Evolutionary conservation across 1,140 invertebrate species (phyloP).

Genomic region (Lordiphosa mommai): DNA sequence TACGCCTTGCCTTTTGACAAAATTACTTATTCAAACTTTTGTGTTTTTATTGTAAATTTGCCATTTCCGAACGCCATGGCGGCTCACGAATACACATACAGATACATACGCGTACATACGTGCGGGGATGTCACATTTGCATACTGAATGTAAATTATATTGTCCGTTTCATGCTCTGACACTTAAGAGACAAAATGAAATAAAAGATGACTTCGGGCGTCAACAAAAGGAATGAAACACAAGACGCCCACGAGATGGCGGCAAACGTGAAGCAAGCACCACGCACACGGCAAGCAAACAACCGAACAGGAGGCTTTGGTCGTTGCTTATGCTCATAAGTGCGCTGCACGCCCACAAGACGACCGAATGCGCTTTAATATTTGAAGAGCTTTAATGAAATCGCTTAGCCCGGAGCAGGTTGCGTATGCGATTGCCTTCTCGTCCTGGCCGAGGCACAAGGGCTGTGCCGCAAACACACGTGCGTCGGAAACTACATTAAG

Average conservation of each 20-base stretch:
- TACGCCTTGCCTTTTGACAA: constrained; percentile 15
- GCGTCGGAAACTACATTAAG: constrained; percentile 16
- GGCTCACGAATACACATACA: constrained; percentile 28
- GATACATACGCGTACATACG: neutral
- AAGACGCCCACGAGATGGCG: constrained; percentile 17
- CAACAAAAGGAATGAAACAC: constrained; percentile 50
- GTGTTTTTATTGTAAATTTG: constrained; percentile 62
- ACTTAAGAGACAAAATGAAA: constrained; percentile 69
- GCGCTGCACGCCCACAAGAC: constrained; percentile 21
- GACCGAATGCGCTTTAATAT: constrained; percentile 65
- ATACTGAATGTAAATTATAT: constrained; percentile 71
- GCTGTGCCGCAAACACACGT: neutral
- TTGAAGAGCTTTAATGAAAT: constrained; percentile 71
- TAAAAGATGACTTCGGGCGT: constrained; percentile 55
- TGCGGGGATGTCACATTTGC: constrained; percentile 44
- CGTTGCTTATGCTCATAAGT: constrained; percentile 1
- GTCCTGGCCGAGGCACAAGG: neutral
- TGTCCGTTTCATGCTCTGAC: constrained; percentile 68
- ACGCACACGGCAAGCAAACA: constrained; percentile 12
- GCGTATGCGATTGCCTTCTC: constrained; percentile 42
- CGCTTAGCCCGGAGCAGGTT: constrained; percentile 46
- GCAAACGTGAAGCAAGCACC: constrained; percentile 16
- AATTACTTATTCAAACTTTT: constrained; percentile 60
- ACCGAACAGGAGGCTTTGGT: neutral
- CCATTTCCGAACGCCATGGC: constrained; percentile 43